These are phyloP conservation scores for Brachionus koreanus DNA, from an alignment of 1,140 invertebrate genomes.

Conservation along the genomic window DNA sequence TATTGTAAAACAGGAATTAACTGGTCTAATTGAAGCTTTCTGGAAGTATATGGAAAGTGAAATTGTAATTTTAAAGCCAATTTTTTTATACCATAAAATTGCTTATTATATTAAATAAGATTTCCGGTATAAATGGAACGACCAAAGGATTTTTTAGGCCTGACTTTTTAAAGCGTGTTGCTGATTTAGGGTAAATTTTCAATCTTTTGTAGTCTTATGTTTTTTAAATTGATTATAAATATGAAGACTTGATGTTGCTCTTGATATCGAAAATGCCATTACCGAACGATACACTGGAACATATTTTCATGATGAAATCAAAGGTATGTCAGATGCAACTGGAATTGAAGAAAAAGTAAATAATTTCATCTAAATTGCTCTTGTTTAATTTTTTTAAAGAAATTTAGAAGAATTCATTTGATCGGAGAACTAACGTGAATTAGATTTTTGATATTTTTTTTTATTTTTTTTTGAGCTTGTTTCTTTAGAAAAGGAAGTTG, in stretches of 20 bases:
- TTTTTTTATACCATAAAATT: background rate
- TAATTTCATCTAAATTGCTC: background rate
- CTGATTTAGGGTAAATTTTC: conserved; percentile 48
- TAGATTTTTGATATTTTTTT: background rate
- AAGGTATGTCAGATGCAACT: conserved; percentile 50
- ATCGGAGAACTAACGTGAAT: conserved; percentile 49
- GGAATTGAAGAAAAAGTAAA: conserved; percentile 49
- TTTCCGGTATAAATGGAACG: conserved; percentile 48
- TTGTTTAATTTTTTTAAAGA: conserved; percentile 45
- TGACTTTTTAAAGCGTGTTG: conserved; percentile 50
- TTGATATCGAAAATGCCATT: conserved; percentile 49
- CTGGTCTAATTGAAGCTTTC: conserved; percentile 47
- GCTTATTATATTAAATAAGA: conserved; percentile 43
- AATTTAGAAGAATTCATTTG: conserved; percentile 49
- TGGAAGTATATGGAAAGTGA: conserved; percentile 50
- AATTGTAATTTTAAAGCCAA: conserved; percentile 45
- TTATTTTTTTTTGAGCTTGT: background rate
- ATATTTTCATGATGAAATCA: conserved; percentile 49
- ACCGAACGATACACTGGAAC: conserved; percentile 47
- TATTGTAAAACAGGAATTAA: conserved; percentile 46
- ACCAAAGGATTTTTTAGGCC: conserved; percentile 47
- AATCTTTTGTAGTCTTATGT: conserved; percentile 7
- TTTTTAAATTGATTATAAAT: conserved; percentile 45
- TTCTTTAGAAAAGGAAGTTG: conserved; percentile 49
- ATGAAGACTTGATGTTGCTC: conserved; percentile 48